Evolutionary conservation across 2,888 invertebrate genomes (phyloP).

Genomic region (Eupeodes latifasciatus): DNA sequence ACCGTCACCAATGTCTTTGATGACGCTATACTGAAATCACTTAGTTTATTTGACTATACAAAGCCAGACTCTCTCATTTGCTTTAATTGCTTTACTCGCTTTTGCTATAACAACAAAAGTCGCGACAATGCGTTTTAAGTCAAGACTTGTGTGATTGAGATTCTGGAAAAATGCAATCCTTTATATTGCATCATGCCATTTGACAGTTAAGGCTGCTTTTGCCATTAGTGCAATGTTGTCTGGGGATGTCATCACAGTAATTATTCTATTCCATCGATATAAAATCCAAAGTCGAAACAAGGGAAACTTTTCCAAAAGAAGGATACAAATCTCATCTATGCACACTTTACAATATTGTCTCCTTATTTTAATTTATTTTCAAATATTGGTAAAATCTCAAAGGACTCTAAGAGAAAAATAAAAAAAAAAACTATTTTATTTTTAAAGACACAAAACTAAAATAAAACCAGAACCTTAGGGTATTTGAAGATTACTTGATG

Average conservation of each 20-base stretch:
- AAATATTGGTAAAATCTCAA: neutral
- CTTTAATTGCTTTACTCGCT: too few relatives aligned
- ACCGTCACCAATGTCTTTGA: too few relatives aligned
- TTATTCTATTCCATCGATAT: constrained; percentile 19
- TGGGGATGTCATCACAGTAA: constrained; percentile 32
- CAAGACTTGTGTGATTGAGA: neutral
- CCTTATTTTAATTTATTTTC: constrained; percentile 15
- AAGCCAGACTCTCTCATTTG: too few relatives aligned
- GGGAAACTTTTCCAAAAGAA: too few relatives aligned
- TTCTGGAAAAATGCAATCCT: neutral
- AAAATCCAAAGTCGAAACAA: neutral
- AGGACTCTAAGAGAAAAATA: neutral
- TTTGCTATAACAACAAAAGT: too few relatives aligned
- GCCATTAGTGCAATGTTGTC: constrained; percentile 17
- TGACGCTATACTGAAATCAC: too few relatives aligned
- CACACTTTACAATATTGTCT: neutral
- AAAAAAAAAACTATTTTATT: neutral
- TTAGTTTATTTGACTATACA: too few relatives aligned
- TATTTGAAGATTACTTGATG: too few relatives aligned
- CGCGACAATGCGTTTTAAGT: too few relatives aligned
- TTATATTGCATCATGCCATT: neutral
- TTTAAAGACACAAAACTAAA: too few relatives aligned
- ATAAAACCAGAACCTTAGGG: too few relatives aligned
- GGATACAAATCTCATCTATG: neutral
- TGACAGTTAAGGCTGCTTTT: constrained; percentile 1